Evolutionary conservation across 1,140 invertebrate genomes (phyloP).

Genomic region (Cydia pomonella): DNA sequence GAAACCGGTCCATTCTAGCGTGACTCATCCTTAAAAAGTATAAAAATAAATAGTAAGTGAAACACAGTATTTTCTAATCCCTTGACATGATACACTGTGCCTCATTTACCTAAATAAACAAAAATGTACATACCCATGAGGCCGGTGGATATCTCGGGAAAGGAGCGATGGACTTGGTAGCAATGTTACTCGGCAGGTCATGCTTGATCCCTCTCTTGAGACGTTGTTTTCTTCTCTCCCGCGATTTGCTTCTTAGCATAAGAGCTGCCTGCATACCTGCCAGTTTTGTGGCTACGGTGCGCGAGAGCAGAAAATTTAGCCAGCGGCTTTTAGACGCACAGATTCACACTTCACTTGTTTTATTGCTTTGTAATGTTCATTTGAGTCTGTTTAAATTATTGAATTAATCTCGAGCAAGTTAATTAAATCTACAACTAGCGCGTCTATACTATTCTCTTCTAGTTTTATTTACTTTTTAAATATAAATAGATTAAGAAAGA

Average conservation of each 20-base stretch:
- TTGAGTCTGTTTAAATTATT: constrained; percentile 38
- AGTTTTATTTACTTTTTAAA: constrained; percentile 33
- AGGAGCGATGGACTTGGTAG: constrained; percentile 90
- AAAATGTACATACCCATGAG: constrained; percentile 85
- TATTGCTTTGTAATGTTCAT: constrained; percentile 35
- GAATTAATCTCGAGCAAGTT: constrained; percentile 43
- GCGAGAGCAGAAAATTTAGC: constrained; percentile 46
- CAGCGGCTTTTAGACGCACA: constrained; percentile 35
- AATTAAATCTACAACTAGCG: constrained; percentile 54
- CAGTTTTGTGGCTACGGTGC: constrained; percentile 76
- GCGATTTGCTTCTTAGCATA: constrained; percentile 93
- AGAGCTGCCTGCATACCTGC: constrained; percentile 93
- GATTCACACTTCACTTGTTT: constrained; percentile 33
- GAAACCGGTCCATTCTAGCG: too few relatives aligned
- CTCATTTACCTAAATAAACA: background rate
- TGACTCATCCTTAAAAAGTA: too few relatives aligned
- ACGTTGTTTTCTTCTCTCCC: constrained; percentile 87
- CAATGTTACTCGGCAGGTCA: constrained; percentile 91
- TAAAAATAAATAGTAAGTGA: background rate
- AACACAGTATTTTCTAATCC: background rate
- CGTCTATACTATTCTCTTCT: constrained; percentile 50
- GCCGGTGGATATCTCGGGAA: constrained; percentile 91
- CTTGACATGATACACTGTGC: background rate
- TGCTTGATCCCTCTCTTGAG: constrained; percentile 86
- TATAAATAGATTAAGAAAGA: constrained; percentile 33